phyloP scores from a whole-genome alignment of 1,140 invertebrate species.

The Zaprionus africanus region DNA sequence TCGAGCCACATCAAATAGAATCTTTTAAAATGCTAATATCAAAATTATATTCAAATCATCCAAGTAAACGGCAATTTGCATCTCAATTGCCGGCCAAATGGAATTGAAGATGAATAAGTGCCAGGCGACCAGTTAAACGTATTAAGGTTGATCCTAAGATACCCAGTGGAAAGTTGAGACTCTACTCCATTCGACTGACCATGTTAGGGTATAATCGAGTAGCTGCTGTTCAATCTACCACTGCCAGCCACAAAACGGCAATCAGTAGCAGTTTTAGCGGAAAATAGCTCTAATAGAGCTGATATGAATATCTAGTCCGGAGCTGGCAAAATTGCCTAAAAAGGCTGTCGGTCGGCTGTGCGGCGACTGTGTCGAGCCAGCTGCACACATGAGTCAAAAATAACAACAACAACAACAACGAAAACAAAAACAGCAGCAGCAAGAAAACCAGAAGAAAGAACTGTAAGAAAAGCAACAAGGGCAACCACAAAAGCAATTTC shows the following conservation, averaged over 20 bases:
- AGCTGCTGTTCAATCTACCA: slow-evolving; percentile 4
- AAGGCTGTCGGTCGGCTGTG: slow-evolving; percentile 7
- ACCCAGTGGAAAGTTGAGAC: slow-evolving; percentile 8
- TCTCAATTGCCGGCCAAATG: slow-evolving; percentile 67
- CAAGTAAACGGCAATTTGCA: slow-evolving; percentile 78
- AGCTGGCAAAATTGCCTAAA: slow-evolving; percentile 54
- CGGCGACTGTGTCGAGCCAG: slow-evolving; percentile 29
- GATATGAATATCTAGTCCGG: slow-evolving; percentile 76
- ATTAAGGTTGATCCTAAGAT: slow-evolving; percentile 30
- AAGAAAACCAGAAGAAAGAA: not conserved
- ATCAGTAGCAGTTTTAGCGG: slow-evolving; percentile 80
- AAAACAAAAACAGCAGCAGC: slow-evolving; percentile 11
- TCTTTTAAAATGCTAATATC: slow-evolving; percentile 34
- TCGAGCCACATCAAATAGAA: slow-evolving; percentile 68
- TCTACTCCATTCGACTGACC: not conserved
- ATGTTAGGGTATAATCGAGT: not conserved
- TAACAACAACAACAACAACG: slow-evolving; percentile 63
- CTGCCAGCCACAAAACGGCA: slow-evolving; percentile 67
- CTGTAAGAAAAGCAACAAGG: slow-evolving; percentile 6
- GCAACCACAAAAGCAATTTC: slow-evolving; percentile 81
- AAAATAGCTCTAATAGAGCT: slow-evolving; percentile 80
- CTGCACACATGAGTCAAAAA: slow-evolving; percentile 77
- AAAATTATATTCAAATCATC: slow-evolving; percentile 79
- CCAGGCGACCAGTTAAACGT: not conserved
- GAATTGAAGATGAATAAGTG: slow-evolving; percentile 34